Evolutionary conservation across 1,140 invertebrate genomes (phyloP).

Genomic region (Physella acuta): DNA sequence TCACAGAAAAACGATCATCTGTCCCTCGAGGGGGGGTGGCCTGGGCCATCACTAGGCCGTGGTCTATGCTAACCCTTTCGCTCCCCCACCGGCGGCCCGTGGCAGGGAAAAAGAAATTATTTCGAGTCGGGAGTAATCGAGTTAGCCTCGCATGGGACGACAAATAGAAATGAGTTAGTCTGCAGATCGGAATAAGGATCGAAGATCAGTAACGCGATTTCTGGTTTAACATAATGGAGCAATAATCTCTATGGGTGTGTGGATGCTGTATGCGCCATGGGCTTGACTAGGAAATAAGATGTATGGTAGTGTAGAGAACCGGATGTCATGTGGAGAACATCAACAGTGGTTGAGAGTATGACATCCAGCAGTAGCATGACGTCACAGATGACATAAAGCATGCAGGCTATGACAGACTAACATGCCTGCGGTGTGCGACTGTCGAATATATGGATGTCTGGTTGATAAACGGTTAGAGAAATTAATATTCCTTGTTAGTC

Average conservation of each 20-base stretch:
- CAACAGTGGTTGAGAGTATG: too few species aligned
- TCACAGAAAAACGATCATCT: slow-evolving; percentile 27
- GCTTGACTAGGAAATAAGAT: too few species aligned
- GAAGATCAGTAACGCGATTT: slow-evolving; percentile 3
- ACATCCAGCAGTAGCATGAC: too few species aligned
- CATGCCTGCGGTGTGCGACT: too few species aligned
- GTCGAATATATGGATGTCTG: too few species aligned
- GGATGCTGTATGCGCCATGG: too few species aligned
- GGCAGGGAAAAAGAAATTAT: background rate
- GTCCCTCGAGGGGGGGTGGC: background rate
- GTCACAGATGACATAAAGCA: too few species aligned
- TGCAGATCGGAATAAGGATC: background rate
- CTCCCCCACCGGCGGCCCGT: background rate
- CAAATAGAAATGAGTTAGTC: slow-evolving; percentile 14
- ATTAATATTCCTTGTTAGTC: too few species aligned
- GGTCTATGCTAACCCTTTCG: background rate
- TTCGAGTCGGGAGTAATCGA: slow-evolving; percentile 8
- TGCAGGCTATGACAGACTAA: too few species aligned
- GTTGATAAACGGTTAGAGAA: too few species aligned
- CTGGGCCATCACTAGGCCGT: background rate
- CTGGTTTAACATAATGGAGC: background rate
- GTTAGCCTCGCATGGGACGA: slow-evolving; percentile 3
- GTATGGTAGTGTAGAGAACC: too few species aligned
- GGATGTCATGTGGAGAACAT: too few species aligned
- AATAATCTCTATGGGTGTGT: slow-evolving; percentile 7